A percentile compares a stretch with the other conserved stretches of the same genome.
Evolutionary conservation across 2,797 vertebrate genomes (phyloP).

Genomic region (Urophycis tenuis): DNA sequence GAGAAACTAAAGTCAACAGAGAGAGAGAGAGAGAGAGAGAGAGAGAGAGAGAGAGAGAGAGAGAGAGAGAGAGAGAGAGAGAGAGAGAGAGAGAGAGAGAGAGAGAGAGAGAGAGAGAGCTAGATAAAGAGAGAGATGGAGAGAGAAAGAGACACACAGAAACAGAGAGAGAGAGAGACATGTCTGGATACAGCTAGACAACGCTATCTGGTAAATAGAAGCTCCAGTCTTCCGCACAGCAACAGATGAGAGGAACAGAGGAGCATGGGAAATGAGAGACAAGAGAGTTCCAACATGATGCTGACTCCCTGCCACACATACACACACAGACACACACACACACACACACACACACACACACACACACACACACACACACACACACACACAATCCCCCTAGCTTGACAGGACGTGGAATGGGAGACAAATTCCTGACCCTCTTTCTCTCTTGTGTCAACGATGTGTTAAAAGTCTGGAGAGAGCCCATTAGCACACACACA

Average conservation of each 20-base stretch:
- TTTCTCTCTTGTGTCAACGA: slow-evolving; percentile 49
- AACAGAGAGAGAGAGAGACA: background rate
- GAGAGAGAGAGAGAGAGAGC: background rate
- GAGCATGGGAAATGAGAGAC: slow-evolving; percentile 40
- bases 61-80: background rate
- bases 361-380: slow-evolving; percentile 2
- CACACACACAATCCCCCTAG: slow-evolving; percentile 10
- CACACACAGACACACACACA: slow-evolving; percentile 17
- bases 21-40: background rate
- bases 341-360: slow-evolving; percentile 14
- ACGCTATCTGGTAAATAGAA: slow-evolving; percentile 4
- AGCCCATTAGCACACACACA: slow-evolving; percentile 6
- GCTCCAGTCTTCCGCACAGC: slow-evolving; percentile 1
- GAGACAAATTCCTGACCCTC: slow-evolving; percentile 44
- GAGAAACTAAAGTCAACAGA: background rate
- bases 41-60: background rate
- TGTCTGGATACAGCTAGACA: background rate
- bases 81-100: background rate
- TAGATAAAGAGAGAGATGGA: background rate
- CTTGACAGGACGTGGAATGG: background rate
- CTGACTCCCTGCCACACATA: slow-evolving; percentile 2
- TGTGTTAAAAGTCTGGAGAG: slow-evolving; percentile 29
- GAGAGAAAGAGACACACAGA: background rate
- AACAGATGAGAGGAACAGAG: slow-evolving; percentile 4
- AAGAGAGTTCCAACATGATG: slow-evolving; percentile 23